phyloP scores from a whole-genome alignment of 37 sponge, comb jelly and placozoan species.

The Beroe ovata region DNA sequence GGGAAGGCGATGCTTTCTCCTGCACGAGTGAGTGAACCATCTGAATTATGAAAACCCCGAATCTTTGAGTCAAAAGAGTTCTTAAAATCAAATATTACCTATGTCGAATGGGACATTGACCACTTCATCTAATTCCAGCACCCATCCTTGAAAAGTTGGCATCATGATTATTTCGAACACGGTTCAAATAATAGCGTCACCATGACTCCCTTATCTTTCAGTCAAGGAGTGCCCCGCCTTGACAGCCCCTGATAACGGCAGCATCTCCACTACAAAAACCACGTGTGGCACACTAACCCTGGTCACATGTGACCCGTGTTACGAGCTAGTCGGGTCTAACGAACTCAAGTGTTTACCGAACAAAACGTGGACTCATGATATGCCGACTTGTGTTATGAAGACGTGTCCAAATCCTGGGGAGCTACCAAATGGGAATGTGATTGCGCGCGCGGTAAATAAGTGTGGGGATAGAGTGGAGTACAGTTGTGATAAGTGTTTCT shows the following conservation, averaged over 20 bases:
- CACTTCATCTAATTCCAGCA: too few species aligned
- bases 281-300: background rate
- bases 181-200: too few species aligned
- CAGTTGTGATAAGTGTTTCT: conserved; percentile 19
- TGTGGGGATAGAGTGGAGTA: conserved; percentile 32
- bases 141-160: too few species aligned
- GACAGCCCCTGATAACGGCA: conserved; percentile 14
- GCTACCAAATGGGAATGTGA: too few species aligned
- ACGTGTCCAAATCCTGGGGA: too few species aligned
- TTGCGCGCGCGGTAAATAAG: too few species aligned
- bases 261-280: background rate
- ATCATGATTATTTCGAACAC: too few species aligned
- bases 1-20: conserved; percentile 14
- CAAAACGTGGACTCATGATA: conserved; percentile 19
- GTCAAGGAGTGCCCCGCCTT: conserved; percentile 44
- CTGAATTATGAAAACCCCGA: too few species aligned
- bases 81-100: too few species aligned
- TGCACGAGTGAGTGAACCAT: conserved; percentile 16
- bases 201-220: background rate
- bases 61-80: too few species aligned
- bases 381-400: conserved; percentile 8
- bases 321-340: background rate
- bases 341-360: background rate
- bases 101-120: too few species aligned
- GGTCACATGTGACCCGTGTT: conserved; percentile 7